These are phyloP conservation scores for Oegoconia quadripuncta DNA, from an alignment of 2,888 invertebrate genomes.

Conservation along the genomic window DNA sequence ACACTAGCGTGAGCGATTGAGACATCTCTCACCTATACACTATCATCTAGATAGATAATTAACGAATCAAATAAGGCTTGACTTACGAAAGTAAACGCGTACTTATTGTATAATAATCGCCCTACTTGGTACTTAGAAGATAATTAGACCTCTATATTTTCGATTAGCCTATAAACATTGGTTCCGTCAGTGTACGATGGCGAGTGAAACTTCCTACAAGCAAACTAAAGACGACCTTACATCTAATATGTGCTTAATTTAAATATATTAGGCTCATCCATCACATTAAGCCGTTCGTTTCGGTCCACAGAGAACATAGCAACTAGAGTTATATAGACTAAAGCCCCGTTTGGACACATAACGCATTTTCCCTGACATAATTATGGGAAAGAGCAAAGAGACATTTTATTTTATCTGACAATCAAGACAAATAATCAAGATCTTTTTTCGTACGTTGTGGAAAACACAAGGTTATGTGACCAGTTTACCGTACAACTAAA, in stretches of 20 bases:
- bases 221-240: slow-evolving; percentile 58
- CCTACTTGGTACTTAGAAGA: slow-evolving; percentile 48
- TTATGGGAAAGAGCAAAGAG: not conserved
- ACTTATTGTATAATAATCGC: slow-evolving; percentile 36
- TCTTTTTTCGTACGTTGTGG: too few species aligned
- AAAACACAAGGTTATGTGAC: too few species aligned
- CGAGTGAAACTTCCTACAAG: slow-evolving; percentile 43
- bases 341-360: slow-evolving; percentile 36
- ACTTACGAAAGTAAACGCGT: slow-evolving; percentile 42
- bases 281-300: slow-evolving; percentile 47
- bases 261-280: slow-evolving; percentile 54
- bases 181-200: slow-evolving; percentile 52
- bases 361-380: not conserved
- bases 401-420: not conserved
- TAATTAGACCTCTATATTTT: slow-evolving; percentile 55
- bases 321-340: slow-evolving; percentile 46
- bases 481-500: too few species aligned
- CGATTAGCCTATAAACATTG: slow-evolving; percentile 61
- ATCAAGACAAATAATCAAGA: too few species aligned
- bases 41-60: slow-evolving; percentile 41
- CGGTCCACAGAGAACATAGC: slow-evolving; percentile 49
- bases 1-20: slow-evolving; percentile 39
- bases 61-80: slow-evolving; percentile 48
- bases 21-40: slow-evolving; percentile 32
- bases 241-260: slow-evolving; percentile 52